Base-by-base conservation (phyloP, 1,140 invertebrate species). In the Macrocentrus cingulum region DNA sequence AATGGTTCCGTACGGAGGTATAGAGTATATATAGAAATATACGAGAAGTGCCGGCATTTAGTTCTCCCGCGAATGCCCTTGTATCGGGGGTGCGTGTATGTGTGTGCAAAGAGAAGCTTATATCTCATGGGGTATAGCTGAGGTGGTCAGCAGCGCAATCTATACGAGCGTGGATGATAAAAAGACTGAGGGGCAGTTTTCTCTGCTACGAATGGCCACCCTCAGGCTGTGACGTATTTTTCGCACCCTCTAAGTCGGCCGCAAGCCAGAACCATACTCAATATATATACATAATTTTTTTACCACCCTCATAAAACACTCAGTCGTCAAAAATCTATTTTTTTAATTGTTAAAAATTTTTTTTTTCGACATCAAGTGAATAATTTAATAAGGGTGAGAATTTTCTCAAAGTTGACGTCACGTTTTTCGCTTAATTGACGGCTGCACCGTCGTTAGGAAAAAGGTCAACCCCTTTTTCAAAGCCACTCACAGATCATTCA, bases 21-120 rank as follows among this genome's bases (percentile, higher is more conserved):
- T 45, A 36, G 48, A 19, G 7, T 8, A 18, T 29, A 22, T 45
- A 36, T 56, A 46, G 25, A 22, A 36, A 56, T 44, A 25, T 56
- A 48, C 46, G 61, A 44, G 19, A 66, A 75, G 72, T 74, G 66
- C 59, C 63, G 59, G 66, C 67, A 56, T 74, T 78, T 75, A 69
- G 67, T 60, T 67, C 70, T 65, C 19, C 19, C 19, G n/a, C n/a
- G 5, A 16, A 23, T 20, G 18, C 37, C 67, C 62, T 67, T 68
- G 70, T 71, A 71, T 73, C 70, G 71, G 18, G 41, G 22, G 15
- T 13, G 20, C 22, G 22, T 29, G 25, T n/a, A 45, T 25, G 42
- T 36, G 22, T 11, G 42, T 56, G 44, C 36, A 36, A 39, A 32
- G 32, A 16, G 44, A 23, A 20, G 20, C 49, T 56, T 37, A 56